These are phyloP conservation scores for Sminthurides aquaticus DNA, from an alignment of 2,888 invertebrate species.

Conservation along the genomic window DNA sequence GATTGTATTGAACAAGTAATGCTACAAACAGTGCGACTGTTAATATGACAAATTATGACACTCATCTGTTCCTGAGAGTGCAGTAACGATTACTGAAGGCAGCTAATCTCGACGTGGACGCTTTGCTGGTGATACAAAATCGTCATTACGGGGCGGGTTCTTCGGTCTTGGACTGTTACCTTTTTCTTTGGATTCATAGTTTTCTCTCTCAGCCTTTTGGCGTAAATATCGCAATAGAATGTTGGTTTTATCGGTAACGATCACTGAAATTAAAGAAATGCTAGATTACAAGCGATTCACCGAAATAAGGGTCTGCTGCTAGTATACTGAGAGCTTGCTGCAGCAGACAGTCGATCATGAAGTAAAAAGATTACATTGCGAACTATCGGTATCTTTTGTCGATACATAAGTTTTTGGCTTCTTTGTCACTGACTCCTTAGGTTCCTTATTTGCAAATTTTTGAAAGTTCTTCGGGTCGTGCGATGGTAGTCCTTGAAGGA, in stretches of 20 bases:
- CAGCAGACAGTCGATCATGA: not conserved
- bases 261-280: conserved; percentile 58
- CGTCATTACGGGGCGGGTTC: conserved; percentile 10
- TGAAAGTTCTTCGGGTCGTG: conserved; percentile 80
- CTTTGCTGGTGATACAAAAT: conserved; percentile 5
- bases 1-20: not conserved
- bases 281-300: not conserved
- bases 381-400: conserved; percentile 84
- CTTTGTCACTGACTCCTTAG: conserved; percentile 71
- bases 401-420: conserved; percentile 85
- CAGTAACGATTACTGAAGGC: not conserved
- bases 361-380: conserved; percentile 64
- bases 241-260: conserved; percentile 92
- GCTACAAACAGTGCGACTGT: not conserved
- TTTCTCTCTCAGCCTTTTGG: conserved; percentile 50
- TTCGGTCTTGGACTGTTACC: conserved; percentile 1
- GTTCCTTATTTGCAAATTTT: conserved; percentile 77
- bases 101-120: conserved; percentile 17
- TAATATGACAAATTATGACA: not conserved
- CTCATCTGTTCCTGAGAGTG: not conserved
- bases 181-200: not conserved
- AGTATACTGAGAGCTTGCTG: too few species aligned
- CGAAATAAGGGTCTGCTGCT: not conserved
- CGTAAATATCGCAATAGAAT: conserved; percentile 87
- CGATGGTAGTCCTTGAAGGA: conserved; percentile 17